phyloP scores from a whole-genome alignment of 1,140 invertebrate genomes.

The Papilio xuthus region DNA sequence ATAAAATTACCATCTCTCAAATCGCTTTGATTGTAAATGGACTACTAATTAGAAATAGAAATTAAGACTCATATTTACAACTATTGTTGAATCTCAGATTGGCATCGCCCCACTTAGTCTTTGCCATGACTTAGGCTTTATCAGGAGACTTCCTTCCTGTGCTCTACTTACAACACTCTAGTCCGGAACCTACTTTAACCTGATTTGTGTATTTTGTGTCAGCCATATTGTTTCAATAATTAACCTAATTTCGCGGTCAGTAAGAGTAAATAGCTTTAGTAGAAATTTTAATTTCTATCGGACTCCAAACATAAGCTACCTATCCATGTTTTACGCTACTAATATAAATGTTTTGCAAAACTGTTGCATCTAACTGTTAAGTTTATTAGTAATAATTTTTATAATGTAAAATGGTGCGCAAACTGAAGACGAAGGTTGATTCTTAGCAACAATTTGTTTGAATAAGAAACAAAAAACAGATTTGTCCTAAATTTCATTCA shows the following conservation, averaged over 20 bases:
- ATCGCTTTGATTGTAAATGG: no score
- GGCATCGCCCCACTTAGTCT: neutral
- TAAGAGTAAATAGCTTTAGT: neutral
- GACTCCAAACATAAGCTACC: no score
- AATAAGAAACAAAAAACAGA: neutral
- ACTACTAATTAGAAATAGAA: neutral
- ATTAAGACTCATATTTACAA: no score
- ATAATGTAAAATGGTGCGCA: no score
- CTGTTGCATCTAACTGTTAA: no score
- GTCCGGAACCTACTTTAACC: neutral
- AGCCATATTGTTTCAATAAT: neutral
- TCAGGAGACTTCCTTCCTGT: neutral
- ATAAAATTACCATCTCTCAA: no score
- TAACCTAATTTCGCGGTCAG: neutral
- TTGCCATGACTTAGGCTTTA: constrained; percentile 1
- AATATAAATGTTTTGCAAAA: no score
- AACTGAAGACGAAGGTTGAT: neutral
- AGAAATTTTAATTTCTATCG: no score
- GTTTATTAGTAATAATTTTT: no score
- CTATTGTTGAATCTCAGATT: constrained; percentile 8
- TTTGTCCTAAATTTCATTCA: no score
- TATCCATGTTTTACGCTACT: no score
- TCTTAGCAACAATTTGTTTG: neutral
- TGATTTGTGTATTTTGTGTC: neutral
- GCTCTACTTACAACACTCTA: neutral